These are phyloP conservation scores for Mola mola DNA, from an alignment of 2,113 vertebrate genomes.

Conservation along the genomic window DNA sequence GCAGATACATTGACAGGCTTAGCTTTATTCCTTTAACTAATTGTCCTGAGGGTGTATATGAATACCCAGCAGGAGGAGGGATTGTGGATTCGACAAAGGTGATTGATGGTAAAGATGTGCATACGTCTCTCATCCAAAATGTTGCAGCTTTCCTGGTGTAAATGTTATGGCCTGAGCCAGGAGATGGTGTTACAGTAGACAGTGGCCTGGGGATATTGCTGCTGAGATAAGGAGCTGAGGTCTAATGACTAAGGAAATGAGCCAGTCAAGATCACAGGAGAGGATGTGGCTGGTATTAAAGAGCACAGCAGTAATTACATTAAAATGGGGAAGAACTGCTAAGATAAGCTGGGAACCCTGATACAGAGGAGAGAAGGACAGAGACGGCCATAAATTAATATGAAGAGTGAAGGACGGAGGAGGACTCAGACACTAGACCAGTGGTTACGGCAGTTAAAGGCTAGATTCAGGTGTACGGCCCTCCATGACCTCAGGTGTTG, in stretches of 20 bases:
- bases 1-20: constrained; percentile 57
- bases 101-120: constrained; percentile 40
- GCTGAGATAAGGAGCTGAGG: constrained; percentile 63
- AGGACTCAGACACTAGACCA: constrained; percentile 56
- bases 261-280: constrained; percentile 72
- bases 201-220: constrained; percentile 47
- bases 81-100: constrained; percentile 31
- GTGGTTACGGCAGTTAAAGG: constrained; percentile 66
- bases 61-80: constrained; percentile 32
- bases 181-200: constrained; percentile 54
- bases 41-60: constrained; percentile 39
- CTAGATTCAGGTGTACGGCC: constrained; percentile 37
- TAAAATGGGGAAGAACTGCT: constrained; percentile 60
- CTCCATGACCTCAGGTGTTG: constrained; percentile 62
- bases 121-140: constrained; percentile 24
- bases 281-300: constrained; percentile 71
- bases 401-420: constrained; percentile 38
- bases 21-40: constrained; percentile 46
- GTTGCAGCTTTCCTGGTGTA: constrained; percentile 23
- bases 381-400: constrained; percentile 33
- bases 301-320: constrained; percentile 67
- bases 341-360: constrained; percentile 66
- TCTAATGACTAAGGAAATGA: constrained; percentile 73
- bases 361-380: constrained; percentile 31
- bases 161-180: constrained; percentile 52